phyloP scores from a whole-genome alignment of 2,888 invertebrate species.

The Pasiphila rectangulata region DNA sequence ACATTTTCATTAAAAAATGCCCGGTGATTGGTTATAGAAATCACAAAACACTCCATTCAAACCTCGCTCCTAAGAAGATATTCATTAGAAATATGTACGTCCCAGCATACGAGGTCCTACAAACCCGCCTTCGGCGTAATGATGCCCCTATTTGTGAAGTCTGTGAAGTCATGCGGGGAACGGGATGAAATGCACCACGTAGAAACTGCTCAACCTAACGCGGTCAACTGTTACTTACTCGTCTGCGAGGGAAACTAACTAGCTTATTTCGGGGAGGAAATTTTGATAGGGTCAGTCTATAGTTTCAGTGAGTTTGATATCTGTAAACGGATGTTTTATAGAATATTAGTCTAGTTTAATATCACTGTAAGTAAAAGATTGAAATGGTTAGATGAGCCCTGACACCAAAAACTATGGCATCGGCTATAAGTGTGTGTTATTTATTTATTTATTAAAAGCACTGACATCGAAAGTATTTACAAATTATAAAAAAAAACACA shows the following conservation, averaged over 20 bases:
- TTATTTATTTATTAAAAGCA: too few relatives aligned
- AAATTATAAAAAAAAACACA: too few relatives aligned
- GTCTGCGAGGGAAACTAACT: not conserved
- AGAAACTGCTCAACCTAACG: constrained; percentile 10
- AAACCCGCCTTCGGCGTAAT: constrained; percentile 26
- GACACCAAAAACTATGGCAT: too few relatives aligned
- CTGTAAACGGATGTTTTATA: too few relatives aligned
- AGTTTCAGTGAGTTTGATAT: too few relatives aligned
- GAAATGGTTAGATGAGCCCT: too few relatives aligned
- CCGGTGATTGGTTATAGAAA: too few relatives aligned
- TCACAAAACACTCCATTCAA: not conserved
- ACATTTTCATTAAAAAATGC: too few relatives aligned
- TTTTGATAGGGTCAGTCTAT: not conserved
- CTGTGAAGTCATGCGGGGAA: constrained; percentile 45
- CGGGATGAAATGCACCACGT: constrained; percentile 39
- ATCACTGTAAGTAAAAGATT: too few relatives aligned
- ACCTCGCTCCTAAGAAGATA: constrained; percentile 15
- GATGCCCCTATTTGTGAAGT: constrained; percentile 33
- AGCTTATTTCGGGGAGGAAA: not conserved
- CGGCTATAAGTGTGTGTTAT: too few relatives aligned
- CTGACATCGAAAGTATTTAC: too few relatives aligned
- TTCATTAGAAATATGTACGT: constrained; percentile 17
- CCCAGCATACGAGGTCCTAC: constrained; percentile 29
- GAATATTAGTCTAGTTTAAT: too few relatives aligned
- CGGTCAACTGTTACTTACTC: constrained; percentile 11